Evolutionary conservation across 2,888 invertebrate species (phyloP), one percentile per base, ranked within the genome.

Genomic region (Drosophila birchii): DNA sequence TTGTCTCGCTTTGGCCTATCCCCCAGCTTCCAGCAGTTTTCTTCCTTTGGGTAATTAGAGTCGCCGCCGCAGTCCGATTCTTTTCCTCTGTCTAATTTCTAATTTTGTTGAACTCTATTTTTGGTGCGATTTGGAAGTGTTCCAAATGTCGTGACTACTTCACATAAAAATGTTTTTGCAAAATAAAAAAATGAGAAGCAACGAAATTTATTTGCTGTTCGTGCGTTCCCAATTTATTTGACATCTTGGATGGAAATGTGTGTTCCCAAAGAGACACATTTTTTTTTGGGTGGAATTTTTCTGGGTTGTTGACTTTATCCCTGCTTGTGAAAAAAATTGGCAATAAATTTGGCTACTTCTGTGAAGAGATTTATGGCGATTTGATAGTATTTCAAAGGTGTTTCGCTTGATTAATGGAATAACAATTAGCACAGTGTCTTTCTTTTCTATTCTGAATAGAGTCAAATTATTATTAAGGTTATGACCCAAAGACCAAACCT

Each of bases 71-170:
- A n/a, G n/a, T n/a, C 67, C 49, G 51, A 49, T 34, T 39, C 41
- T 56, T 12, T 20, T 39, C 16, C 34, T 29, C 14, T n/a, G 34
- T 29, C 16, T 60, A 58, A 45, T 73, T 62, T 41, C 36, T 32
- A 47, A 58, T 49, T 49, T 70, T n/a, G 55, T 44, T 68, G 29
- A 36, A 54, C 51, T 71, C 73, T 72, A 57, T 71, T 72, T 71
- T 64, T 72, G 34, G 38, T 53, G 72, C 78, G 77, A 73, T 82
- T 82, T 82, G 82, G 82, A 83, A 78, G 68, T 76, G 81, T 83
- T 82, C 82, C 82, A 82, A 82, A 86, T 86, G 83, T 69, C 86
- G 83, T 83, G 83, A 82, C 83, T 82, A 66, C 79, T 80, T 79
- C 71, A 67, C 82, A 73, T 60, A 71, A 61, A 81, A 81, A 83